A percentile compares a stretch with the other conserved stretches of the same genome.
These are phyloP conservation scores for Thalassophryne amazonica DNA, from an alignment of 2,797 vertebrate genomes.

Conservation along the genomic window DNA sequence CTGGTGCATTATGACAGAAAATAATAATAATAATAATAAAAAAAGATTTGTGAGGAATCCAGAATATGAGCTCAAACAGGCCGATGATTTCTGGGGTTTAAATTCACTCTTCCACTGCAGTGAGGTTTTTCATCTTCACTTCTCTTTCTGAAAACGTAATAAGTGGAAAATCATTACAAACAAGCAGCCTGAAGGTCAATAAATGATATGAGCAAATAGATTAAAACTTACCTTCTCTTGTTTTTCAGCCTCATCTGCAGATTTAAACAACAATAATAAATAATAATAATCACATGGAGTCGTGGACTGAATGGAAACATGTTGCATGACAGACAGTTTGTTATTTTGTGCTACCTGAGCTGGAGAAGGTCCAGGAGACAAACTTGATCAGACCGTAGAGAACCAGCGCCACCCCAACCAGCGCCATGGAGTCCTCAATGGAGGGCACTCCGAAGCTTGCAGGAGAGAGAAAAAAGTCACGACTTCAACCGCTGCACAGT, in stretches of 20 bases:
- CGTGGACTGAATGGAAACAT: too few relatives aligned
- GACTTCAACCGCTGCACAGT: too few relatives aligned
- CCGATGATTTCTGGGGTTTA: not conserved
- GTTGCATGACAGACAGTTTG: too few relatives aligned
- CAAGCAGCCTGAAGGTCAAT: not conserved
- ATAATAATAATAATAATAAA: not conserved
- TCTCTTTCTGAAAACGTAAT: slow-evolving; percentile 51
- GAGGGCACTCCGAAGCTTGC: slow-evolving; percentile 79
- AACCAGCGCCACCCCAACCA: slow-evolving; percentile 84
- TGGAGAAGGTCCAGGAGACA: slow-evolving; percentile 68
- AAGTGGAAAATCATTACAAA: not conserved
- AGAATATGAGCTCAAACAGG: not conserved
- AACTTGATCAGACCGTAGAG: slow-evolving; percentile 81
- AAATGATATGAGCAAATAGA: not conserved
- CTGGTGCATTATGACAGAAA: too few relatives aligned
- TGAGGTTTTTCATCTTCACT: slow-evolving; percentile 35
- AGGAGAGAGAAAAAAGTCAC: not conserved
- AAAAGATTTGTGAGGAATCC: not conserved
- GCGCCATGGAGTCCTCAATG: slow-evolving; percentile 83
- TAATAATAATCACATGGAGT: not conserved
- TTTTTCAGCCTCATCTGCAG: slow-evolving; percentile 34
- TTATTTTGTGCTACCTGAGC: slow-evolving; percentile 58
- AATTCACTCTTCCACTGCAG: not conserved
- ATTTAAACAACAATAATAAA: slow-evolving; percentile 26
- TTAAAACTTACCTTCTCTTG: slow-evolving; percentile 54